Conservation (phyloP, 2,113 vertebrate species). For the Catharus minimus region DNA sequence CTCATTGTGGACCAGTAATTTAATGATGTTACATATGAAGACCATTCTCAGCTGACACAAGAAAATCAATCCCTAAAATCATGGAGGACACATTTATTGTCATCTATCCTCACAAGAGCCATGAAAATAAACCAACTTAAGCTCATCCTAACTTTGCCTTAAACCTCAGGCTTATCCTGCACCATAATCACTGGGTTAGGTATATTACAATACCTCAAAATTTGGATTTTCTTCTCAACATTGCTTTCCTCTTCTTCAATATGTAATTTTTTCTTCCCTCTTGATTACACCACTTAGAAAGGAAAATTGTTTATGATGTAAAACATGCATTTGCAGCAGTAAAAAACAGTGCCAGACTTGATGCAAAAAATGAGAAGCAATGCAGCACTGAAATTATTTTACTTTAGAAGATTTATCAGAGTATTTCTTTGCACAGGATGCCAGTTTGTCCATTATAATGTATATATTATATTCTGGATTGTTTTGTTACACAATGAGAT, state of each 20-base stretch:
- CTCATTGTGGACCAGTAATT: neutral
- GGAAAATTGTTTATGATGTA: neutral
- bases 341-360: neutral
- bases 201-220: neutral
- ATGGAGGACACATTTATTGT: neutral
- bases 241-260: neutral
- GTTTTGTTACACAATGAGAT: neutral
- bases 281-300: neutral
- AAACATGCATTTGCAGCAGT: neutral
- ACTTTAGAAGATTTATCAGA: neutral
- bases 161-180: neutral
- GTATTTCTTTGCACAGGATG: neutral
- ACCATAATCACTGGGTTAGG: neutral
- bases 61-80: neutral
- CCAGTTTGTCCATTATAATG: neutral
- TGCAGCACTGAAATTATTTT: neutral
- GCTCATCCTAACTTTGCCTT: neutral
- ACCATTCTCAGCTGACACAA: neutral
- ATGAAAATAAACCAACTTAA: neutral
- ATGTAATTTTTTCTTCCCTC: neutral
- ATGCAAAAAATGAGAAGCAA: neutral
- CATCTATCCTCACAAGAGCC: neutral
- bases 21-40: neutral
- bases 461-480: neutral
- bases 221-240: neutral